Evolutionary conservation across 2,797 vertebrate genomes (phyloP).

Genomic region (Gorsachius magnificus): DNA sequence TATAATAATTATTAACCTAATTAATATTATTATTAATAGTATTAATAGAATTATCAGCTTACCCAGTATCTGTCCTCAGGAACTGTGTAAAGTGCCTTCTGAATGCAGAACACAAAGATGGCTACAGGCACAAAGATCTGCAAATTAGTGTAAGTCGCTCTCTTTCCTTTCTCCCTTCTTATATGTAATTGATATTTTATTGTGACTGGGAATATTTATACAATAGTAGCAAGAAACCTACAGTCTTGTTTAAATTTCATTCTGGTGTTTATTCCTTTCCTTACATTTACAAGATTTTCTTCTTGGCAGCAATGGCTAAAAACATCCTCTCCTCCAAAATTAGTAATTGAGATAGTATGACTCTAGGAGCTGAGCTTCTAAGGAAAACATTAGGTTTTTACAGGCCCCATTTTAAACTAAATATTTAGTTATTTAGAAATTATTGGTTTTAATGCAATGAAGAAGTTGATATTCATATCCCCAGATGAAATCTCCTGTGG

Average conservation of each 20-base stretch:
- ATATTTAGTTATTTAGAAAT: not conserved
- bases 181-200: not conserved
- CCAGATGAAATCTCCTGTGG: not conserved
- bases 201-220: not conserved
- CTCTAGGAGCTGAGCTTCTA: not conserved
- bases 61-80: not conserved
- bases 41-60: not conserved
- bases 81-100: not conserved
- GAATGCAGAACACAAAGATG: not conserved
- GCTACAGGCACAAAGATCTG: not conserved
- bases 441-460: not conserved
- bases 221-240: not conserved
- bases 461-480: not conserved
- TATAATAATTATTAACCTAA: not conserved
- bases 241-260: not conserved
- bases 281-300: not conserved
- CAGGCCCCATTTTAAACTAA: not conserved
- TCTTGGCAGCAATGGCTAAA: not conserved
- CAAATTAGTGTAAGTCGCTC: not conserved
- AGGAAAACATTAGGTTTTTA: not conserved
- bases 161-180: not conserved
- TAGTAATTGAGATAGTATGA: not conserved
- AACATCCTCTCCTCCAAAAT: not conserved
- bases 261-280: not conserved
- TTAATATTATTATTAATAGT: not conserved